Evolutionary conservation across 2,797 vertebrate species (phyloP), one percentile per base, ranked within the genome.

Genomic region (Balearica regulorum): DNA sequence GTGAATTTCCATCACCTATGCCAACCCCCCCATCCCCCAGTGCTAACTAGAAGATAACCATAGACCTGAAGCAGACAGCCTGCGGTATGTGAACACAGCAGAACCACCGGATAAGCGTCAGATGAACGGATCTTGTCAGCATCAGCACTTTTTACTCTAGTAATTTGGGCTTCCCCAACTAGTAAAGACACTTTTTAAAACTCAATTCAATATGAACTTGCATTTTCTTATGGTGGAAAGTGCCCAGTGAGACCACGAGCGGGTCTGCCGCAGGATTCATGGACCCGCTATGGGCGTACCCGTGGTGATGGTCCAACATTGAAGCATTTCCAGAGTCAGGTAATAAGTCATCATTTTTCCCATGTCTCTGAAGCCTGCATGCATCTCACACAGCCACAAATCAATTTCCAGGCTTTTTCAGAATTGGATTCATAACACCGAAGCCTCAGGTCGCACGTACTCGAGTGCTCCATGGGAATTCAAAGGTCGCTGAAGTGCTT

Each of bases 291-390:
- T 1, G 6, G 53, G 17, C 37, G 19, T 14, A 22, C 22, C 28
- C 0, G 0, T 10, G 26, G 41, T 21, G 16, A 60, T 7, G n/a
- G 31, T 16, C 46, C 48, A 55, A 2, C 1, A 1, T 1, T 33
- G 43, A 33, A 90, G 29, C 39, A 70, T 37, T 64, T 76, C n/a
- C 24, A 41, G 65, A 49, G 51, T 8, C 33, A 13, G 29, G 48
- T 41, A 85, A 75, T 18, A 68, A 83, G 49, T 11, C 51, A 24
- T 49, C 43, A 37, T 41, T 44, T n/a, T 51, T 51, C 28, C 44
- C 0, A 0, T 7, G 19, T 68, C 79, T 83, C 76, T 7, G 6
- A 65, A 83, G 64, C 33, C 35, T 70, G 29, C 4, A 2, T 10
- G 10, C 2, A 0, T 15, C 48, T 85, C 79, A 29, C 57, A 43